Base-by-base conservation (phyloP, 2,888 invertebrate species). In the Barypeithes pellucidus region DNA sequence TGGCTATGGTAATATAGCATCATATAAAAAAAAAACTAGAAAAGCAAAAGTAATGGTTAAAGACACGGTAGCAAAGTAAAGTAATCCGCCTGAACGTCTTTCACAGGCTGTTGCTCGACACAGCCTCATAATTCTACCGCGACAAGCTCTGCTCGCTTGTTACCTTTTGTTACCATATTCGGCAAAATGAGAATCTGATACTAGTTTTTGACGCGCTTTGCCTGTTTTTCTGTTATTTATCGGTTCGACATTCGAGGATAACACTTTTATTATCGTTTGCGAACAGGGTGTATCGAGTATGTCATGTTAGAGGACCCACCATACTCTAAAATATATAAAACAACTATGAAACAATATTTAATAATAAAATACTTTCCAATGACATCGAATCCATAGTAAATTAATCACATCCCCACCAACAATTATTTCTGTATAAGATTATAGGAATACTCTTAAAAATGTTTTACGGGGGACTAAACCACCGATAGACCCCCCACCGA, bases 151-250 rank as follows among this genome's bases (percentile, higher is more conserved):
- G 41, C 43, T 47, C 16, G 47, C 52, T 47, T 61, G 29, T 24
- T 50, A 62, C 62, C 62, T 61, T 61, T 47, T 68, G 29, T 24
- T 50, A 62, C 62, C 62, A 62, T 69, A 69, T 69, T 41, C 22
- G 61, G 69, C 33, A 22, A 39, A 62, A 41, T 61, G 61, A 29
- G 11, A 16, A 62, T 62, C 29, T 67, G 12, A 45, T 43, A 29
- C 33, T 8, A 61, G 41, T 16, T 69, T 69, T 69, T 47, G 33
- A 60, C 45, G 43, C 43, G 39, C 67, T 67, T 67, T 20, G 39
- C 43, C 41, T 22, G 39, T 67, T 60, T 47, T 29, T 52, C 52
- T 29, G 52, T 52, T 29, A 52, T 52, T 52, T 52, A 52, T 52
- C 14, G 52, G 24, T 8, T 24, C 29, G 14, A 14, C 14, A 52